Base-by-base conservation (phyloP, 2,113 vertebrate species). In the Oreochromis spilurus region DNA sequence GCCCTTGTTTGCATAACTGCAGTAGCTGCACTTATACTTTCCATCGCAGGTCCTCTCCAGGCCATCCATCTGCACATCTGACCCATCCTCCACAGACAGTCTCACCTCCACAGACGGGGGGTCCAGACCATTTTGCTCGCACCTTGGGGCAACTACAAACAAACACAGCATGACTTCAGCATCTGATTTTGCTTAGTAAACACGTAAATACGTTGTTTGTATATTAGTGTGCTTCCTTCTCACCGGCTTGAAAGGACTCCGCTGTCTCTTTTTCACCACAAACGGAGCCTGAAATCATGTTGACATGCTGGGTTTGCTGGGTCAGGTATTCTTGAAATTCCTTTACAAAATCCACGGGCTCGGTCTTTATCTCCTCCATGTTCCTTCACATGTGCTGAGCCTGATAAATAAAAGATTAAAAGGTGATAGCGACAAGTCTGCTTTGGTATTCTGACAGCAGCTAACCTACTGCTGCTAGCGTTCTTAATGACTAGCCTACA, bases 261-360 rank as follows among this genome's bases (percentile, higher is more conserved):
- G 97, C 96, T 3, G 96, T 89, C 70, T 99, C 98, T 60, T 98
- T 99, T 79, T 98, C 98, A 3, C 97, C 97, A 84, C 97, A 97
- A 45, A 99, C 97, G 2, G 98, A 99, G 60, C 99, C 99, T 6
- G 99, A 99, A 90, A 99, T 99, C 98, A 99, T 99, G 94, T 99
- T 99, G 83, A 99, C 99, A 89, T 99, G 99, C 53, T 99, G 98
- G 12, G 99, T 99, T 95, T 99, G 99, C 82, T 99, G 98, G 2
- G 97, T 99, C 72, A 99, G 96, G 91, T 99, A 99, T 79, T 99
- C 99, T 93, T 99, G 99, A 90, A 99, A 99, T 95, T 99, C 99
- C 85, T 98, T 99, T 65, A 99, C 98, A 58, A 99, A 99, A 95
- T 99, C 99, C 97, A 99, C 94, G 2, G 99, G 97, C 90, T 99